Percentiles rank a stretch among this genome's conserved stretches.
These are phyloP conservation scores for Tetheella fluctuosa DNA, from an alignment of 2,888 invertebrate genomes.

Conservation along the genomic window DNA sequence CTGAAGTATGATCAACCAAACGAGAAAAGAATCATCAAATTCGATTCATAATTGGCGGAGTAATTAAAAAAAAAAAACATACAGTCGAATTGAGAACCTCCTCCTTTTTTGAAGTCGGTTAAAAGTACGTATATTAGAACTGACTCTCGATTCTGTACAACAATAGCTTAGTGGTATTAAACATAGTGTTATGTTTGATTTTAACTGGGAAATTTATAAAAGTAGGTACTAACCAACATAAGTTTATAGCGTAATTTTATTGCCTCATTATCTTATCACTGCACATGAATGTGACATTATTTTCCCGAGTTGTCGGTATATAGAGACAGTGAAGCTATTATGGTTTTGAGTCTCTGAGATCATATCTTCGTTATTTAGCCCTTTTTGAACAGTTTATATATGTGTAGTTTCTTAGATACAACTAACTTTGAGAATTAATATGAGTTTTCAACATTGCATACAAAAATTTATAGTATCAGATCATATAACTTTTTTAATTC, in stretches of 20 bases:
- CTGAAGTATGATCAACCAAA: too few relatives aligned
- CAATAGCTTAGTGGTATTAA: too few relatives aligned
- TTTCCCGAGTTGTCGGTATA: conserved; percentile 21
- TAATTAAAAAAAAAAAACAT: too few relatives aligned
- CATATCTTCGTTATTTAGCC: neutral
- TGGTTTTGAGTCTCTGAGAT: conserved; percentile 4
- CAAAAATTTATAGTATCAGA: too few relatives aligned
- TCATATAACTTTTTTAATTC: neutral
- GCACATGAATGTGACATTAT: conserved; percentile 32
- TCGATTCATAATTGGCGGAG: too few relatives aligned
- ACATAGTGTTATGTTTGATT: too few relatives aligned
- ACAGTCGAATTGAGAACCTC: too few relatives aligned
- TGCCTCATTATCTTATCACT: conserved; percentile 33
- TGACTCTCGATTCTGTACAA: too few relatives aligned
- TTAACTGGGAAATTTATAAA: neutral
- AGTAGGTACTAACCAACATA: neutral
- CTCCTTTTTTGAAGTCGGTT: too few relatives aligned
- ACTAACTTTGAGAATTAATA: neutral
- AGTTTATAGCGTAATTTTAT: conserved; percentile 10
- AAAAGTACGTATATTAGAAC: too few relatives aligned
- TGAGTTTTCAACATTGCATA: neutral
- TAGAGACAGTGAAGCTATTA: conserved; percentile 6
- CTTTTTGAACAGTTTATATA: neutral
- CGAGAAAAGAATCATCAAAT: too few relatives aligned
- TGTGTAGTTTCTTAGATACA: neutral